Evolutionary conservation across 92 coral and sea anemone species (phyloP).

Genomic region (Heteractis magnifica): DNA sequence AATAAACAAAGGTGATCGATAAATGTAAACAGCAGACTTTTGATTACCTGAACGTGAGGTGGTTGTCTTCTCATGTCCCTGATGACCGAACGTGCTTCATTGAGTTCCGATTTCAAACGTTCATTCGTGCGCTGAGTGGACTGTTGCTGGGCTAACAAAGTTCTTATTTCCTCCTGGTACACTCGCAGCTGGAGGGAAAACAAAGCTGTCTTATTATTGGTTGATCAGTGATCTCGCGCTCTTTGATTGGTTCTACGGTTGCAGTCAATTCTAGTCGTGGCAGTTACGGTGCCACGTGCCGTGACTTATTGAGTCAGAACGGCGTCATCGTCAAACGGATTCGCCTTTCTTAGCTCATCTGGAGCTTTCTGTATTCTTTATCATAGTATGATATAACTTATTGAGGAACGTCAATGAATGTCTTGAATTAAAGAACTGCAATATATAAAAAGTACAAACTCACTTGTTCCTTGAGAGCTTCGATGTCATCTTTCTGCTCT

Average conservation of each 20-base stretch:
- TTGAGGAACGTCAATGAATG: too few species aligned
- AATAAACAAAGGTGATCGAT: too few species aligned
- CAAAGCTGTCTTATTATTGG: background rate
- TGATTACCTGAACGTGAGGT: constrained; percentile 29
- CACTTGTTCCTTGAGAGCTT: constrained; percentile 53
- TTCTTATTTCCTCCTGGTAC: constrained; percentile 25
- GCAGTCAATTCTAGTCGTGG: too few species aligned
- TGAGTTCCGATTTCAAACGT: constrained; percentile 22
- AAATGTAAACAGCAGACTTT: too few species aligned
- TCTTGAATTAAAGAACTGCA: background rate
- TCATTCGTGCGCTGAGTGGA: constrained; percentile 7
- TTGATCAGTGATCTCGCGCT: too few species aligned
- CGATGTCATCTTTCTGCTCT: constrained; percentile 34
- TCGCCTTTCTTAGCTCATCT: too few species aligned
- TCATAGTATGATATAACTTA: too few species aligned
- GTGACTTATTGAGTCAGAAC: too few species aligned
- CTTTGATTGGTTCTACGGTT: too few species aligned
- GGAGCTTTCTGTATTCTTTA: too few species aligned
- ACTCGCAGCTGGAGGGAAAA: constrained; percentile 18
- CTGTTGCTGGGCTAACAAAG: background rate
- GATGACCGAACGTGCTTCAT: constrained; percentile 40
- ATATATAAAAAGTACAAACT: background rate
- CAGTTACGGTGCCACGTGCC: too few species aligned
- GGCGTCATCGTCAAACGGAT: too few species aligned
- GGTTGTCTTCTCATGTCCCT: constrained; percentile 30